Base-by-base conservation (phyloP, 2,797 vertebrate genomes). In the Heliangelus exortis region DNA sequence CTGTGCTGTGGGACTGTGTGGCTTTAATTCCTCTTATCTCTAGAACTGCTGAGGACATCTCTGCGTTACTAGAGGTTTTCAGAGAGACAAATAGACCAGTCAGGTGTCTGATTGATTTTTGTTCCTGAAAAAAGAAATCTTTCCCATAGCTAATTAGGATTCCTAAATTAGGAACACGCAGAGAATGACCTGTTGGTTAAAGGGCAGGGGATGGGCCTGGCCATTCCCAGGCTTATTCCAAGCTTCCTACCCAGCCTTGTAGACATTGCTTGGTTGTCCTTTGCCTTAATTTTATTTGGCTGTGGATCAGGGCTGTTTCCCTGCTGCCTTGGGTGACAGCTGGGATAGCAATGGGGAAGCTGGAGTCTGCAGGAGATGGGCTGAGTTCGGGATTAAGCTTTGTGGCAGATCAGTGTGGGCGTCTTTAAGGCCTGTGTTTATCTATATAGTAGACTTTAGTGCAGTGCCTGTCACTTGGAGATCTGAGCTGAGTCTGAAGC, bases 1-100 rank as follows among this genome's bases (percentile, higher is more conserved):
- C 0, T 1, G 66, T 1, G 0, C 31, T 45, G 48, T 23, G 22
- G 21, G 50, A 23, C 41, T 0, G 2, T 10, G 17, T 15, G 57
- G 82, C 72, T 63, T 22, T 34, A 1, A 2, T 51, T 78, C 57
- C 22, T 41, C 51, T 36, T 76, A 3, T 1, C 57, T 57, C 20
- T 33, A 34, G 62, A 13, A 0, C 61, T 47, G 7, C 53, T 51
- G 33, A 5, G 45, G 28, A 29, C 59, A 41, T 14, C 83, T 84
- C 61, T 74, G 75, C 9, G 2, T 83, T 26, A 22, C 66, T 71
- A 4, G 11, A 10, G 26, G 6, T 50, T 89, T 61, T 21, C 41
- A 53, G 78, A 78, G 55, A 39, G 50, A 12, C 22, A 10, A 17
- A 48, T 15, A 25, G 34, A 33, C 59, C 59, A 25, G 55, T 51